A percentile compares a stretch with the other conserved stretches of the same genome.
Conservation (phyloP, 2,888 invertebrate genomes). For the Diadegma fenestrale region DNA sequence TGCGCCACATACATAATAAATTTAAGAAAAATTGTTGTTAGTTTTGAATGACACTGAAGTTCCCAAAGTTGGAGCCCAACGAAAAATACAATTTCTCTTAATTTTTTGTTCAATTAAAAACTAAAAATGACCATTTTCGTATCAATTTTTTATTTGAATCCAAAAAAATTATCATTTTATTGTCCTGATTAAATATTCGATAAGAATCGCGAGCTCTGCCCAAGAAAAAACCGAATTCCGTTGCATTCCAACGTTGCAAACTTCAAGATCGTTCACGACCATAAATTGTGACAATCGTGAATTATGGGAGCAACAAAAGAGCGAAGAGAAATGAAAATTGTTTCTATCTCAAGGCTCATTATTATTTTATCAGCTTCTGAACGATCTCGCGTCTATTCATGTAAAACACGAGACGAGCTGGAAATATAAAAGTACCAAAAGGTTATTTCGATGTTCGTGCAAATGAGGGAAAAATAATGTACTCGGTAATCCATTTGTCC, state of each 20-base stretch:
- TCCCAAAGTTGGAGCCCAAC: too few species aligned
- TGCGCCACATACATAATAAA: neutral
- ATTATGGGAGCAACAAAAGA: neutral
- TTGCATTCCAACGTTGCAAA: too few species aligned
- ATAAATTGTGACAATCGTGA: neutral
- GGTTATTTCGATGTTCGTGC: neutral
- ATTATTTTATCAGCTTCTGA: neutral
- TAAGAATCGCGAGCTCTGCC: too few species aligned
- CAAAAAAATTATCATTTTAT: too few species aligned
- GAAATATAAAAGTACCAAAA: slow-evolving; percentile 45
- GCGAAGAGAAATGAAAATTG: neutral
- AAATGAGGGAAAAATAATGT: slow-evolving; percentile 45
- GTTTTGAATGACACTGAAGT: too few species aligned
- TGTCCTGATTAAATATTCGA: too few species aligned
- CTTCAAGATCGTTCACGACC: too few species aligned
- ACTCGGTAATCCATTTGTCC: slow-evolving; percentile 38
- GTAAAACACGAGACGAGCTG: slow-evolving; percentile 10
- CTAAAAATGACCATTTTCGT: too few species aligned
- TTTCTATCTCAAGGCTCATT: neutral
- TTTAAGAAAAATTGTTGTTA: neutral
- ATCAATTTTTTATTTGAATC: too few species aligned
- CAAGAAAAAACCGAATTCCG: too few species aligned
- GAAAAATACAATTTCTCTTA: too few species aligned
- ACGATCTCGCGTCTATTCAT: neutral
- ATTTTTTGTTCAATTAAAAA: too few species aligned